Evolutionary conservation across 2,888 invertebrate genomes (phyloP).

Genomic region (Hermaeophaga mercurialis): DNA sequence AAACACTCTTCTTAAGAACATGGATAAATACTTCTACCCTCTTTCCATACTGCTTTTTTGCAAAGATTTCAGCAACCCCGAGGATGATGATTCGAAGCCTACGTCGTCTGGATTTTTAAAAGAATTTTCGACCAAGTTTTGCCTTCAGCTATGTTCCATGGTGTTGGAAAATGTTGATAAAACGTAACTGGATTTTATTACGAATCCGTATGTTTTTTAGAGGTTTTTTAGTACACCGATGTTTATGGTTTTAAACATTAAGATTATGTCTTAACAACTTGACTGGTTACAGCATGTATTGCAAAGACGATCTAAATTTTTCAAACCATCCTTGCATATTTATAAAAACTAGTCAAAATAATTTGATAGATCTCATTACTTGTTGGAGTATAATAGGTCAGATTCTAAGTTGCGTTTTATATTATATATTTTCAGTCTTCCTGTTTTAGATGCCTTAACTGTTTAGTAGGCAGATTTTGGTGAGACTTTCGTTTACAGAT

Average conservation of each 20-base stretch:
- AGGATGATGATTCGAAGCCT: slow-evolving; percentile 41
- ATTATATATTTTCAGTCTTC: slow-evolving; percentile 15
- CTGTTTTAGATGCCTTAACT: slow-evolving; percentile 7
- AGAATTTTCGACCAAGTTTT: slow-evolving; percentile 58
- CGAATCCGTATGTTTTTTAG: neutral
- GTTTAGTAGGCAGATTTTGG: slow-evolving; percentile 2
- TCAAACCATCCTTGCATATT: slow-evolving; percentile 18
- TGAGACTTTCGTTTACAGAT: slow-evolving; percentile 5
- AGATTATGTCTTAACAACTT: too few species aligned
- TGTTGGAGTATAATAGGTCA: too few species aligned
- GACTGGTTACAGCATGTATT: too few species aligned
- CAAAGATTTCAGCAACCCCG: slow-evolving; percentile 52
- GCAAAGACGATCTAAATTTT: slow-evolving; percentile 5
- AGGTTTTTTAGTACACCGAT: neutral
- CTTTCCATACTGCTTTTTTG: slow-evolving; percentile 57
- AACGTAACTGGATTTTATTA: slow-evolving; percentile 41
- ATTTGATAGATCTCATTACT: slow-evolving; percentile 31
- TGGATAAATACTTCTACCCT: slow-evolving; percentile 59
- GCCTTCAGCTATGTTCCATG: slow-evolving; percentile 58
- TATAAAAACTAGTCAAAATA: slow-evolving; percentile 21
- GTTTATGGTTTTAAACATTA: too few species aligned
- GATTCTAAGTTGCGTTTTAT: slow-evolving; percentile 26
- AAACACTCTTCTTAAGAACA: slow-evolving; percentile 55
- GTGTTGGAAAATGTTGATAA: slow-evolving; percentile 58
- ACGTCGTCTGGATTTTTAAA: slow-evolving; percentile 56